A percentile compares a stretch with the other conserved stretches of the same genome.
phyloP scores from a whole-genome alignment of 1,140 invertebrate species.

The Ceratosolen fusciceps region DNA sequence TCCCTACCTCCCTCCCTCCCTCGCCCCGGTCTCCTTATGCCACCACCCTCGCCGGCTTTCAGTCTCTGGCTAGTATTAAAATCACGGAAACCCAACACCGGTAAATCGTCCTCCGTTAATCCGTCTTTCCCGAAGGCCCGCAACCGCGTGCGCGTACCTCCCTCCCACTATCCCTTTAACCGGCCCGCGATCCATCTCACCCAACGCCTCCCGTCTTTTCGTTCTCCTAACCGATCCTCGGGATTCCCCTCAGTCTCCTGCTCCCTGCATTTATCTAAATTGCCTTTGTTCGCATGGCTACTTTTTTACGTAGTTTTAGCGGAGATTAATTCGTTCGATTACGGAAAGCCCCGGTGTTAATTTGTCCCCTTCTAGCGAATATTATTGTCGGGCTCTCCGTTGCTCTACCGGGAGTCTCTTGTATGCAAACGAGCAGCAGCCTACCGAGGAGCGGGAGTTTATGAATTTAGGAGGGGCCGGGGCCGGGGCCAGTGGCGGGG shows the following conservation, averaged over 20 bases:
- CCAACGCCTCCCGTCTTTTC: too few relatives aligned
- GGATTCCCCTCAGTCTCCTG: neutral
- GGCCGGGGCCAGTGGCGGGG: too few relatives aligned
- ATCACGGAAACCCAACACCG: conserved; percentile 62
- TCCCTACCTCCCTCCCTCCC: conserved; percentile 48
- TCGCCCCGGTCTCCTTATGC: conserved; percentile 50
- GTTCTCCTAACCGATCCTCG: conserved; percentile 12
- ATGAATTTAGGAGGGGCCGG: too few relatives aligned
- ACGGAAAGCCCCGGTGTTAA: neutral
- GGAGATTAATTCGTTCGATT: conserved; percentile 2
- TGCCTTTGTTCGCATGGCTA: conserved; percentile 10
- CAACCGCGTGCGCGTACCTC: conserved; percentile 2
- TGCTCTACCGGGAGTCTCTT: too few relatives aligned
- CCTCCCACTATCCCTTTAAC: too few relatives aligned
- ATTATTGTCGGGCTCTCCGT: too few relatives aligned
- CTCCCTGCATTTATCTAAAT: conserved; percentile 27
- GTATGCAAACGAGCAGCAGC: too few relatives aligned
- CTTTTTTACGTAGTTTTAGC: neutral
- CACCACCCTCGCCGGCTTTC: conserved; percentile 34
- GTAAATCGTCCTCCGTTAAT: conserved; percentile 41
- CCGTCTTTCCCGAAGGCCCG: conserved; percentile 25
- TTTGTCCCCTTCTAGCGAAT: neutral
- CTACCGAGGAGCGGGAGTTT: too few relatives aligned
- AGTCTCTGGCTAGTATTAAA: conserved; percentile 65
- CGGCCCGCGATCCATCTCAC: too few relatives aligned